phyloP scores from a whole-genome alignment of 2,888 invertebrate genomes.

The Mycogona germanica region DNA sequence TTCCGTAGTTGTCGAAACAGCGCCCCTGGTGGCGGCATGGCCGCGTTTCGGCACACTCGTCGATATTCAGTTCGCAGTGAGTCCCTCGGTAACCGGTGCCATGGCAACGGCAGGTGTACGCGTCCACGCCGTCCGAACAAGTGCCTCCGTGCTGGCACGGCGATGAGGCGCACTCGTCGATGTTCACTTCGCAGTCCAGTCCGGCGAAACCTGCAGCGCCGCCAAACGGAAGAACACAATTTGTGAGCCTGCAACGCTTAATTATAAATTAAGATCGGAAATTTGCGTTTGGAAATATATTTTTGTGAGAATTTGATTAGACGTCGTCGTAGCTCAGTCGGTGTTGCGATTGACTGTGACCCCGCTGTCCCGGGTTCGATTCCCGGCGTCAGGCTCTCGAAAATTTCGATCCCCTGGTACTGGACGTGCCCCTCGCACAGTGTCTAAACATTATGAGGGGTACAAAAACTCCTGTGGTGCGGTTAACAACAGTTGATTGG shows the following conservation, averaged over 20 bases:
- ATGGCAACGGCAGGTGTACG: constrained; percentile 30
- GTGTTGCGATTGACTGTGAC: too few relatives aligned
- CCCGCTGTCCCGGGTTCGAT: too few relatives aligned
- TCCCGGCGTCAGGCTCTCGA: too few relatives aligned
- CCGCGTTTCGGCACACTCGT: constrained; percentile 35
- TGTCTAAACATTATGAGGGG: too few relatives aligned
- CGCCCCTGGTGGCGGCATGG: constrained; percentile 43
- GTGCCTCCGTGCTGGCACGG: constrained; percentile 63
- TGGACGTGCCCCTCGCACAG: too few relatives aligned
- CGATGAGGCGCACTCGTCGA: constrained; percentile 47
- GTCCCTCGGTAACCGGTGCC: constrained; percentile 49
- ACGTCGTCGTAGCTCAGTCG: too few relatives aligned
- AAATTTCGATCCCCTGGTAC: too few relatives aligned
- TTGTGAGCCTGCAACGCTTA: neutral
- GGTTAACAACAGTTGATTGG: too few relatives aligned
- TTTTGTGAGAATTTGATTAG: too few relatives aligned
- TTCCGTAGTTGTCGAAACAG: constrained; percentile 14
- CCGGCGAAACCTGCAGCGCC: constrained; percentile 4
- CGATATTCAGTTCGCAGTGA: constrained; percentile 26
- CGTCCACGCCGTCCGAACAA: constrained; percentile 38
- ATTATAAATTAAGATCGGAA: too few relatives aligned
- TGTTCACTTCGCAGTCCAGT: constrained; percentile 21
- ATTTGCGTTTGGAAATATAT: too few relatives aligned
- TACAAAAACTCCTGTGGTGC: too few relatives aligned
- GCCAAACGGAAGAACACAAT: neutral